These are phyloP conservation scores for Sarcophaga caerulescens DNA, from an alignment of 2,888 invertebrate species.

Conservation along the genomic window DNA sequence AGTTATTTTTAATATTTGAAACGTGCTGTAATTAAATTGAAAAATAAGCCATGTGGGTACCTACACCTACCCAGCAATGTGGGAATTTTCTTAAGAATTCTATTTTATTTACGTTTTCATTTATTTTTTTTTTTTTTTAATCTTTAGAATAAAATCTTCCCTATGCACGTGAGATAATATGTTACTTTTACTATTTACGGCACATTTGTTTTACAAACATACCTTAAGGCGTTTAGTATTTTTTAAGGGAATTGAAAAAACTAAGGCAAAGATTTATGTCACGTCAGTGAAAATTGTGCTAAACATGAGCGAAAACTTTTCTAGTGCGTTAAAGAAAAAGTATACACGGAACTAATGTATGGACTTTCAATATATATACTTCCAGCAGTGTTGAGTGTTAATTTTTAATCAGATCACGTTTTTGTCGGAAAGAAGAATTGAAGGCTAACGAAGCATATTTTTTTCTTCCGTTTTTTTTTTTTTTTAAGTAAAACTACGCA, in stretches of 20 bases:
- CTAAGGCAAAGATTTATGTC: no score
- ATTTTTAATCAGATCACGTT: constrained; percentile 45
- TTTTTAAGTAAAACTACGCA: no score
- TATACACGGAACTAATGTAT: background rate
- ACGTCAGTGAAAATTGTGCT: constrained; percentile 26
- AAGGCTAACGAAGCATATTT: background rate
- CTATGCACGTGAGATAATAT: background rate
- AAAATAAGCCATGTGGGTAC: no score
- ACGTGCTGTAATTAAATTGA: constrained; percentile 8
- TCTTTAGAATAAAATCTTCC: constrained; percentile 7
- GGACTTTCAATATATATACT: background rate
- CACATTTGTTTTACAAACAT: no score
- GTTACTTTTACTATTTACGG: background rate
- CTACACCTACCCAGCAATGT: no score
- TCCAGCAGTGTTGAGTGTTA: background rate
- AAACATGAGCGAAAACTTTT: constrained; percentile 31
- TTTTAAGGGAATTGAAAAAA: background rate
- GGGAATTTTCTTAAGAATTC: background rate
- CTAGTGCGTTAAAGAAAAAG: background rate
- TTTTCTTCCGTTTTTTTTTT: no score
- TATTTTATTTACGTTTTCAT: background rate
- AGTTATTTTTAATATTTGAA: constrained; percentile 2
- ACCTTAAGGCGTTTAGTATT: background rate
- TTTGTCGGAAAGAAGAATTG: background rate
- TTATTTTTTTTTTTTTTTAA: background rate